Base-by-base conservation (phyloP, 1,140 invertebrate genomes). In the Atopsyche davidsoni region DNA sequence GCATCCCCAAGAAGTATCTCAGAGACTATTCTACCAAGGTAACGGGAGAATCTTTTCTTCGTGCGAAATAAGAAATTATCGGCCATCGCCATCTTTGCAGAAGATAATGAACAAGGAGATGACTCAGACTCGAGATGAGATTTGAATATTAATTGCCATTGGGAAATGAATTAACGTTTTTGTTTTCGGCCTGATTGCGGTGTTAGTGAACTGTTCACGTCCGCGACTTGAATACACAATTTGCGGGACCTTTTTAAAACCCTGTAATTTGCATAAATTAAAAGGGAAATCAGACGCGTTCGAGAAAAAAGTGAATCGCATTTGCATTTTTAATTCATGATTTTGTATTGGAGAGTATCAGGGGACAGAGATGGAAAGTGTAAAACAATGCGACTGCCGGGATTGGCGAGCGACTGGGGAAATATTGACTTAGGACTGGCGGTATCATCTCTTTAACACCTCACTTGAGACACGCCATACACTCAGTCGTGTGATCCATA, bases 111-210 rank as follows among this genome's bases (percentile, higher is more conserved):
- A 55, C 56, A 52, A 58, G 56, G 56, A 58, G 56, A 58, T 58
- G 56, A 58, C 22, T 58, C 56, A 58, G 56, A 58, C 56, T 41
- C 35, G 23, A 28, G 49, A 58, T 58, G 56, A 46, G 56, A 58
- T 58, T 58, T 58, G 56, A 58, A 58, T 58, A 58, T 58, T 58
- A 58, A 58, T 58, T 58, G 53, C 56, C 53, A 55, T 55, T 55
- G 56, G 56, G 53, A 55, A 49, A 58, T 58, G 53, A 58, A 58
- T 58, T 58, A 58, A 58, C 51, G 56, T 55, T 58, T 58, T 58
- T 58, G 52, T 58, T 57, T 57, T 57, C 25, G 46, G 25, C 50
- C 46, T 57, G 55, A 57, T 57, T 57, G 55, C 55, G 51, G 55
- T 53, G 55, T 57, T 24, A 41, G 39, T 28, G 46, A 45, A 52